These are phyloP conservation scores for Venustaconcha ellipsiformis DNA, from an alignment of 1,140 invertebrate species.

Conservation along the genomic window DNA sequence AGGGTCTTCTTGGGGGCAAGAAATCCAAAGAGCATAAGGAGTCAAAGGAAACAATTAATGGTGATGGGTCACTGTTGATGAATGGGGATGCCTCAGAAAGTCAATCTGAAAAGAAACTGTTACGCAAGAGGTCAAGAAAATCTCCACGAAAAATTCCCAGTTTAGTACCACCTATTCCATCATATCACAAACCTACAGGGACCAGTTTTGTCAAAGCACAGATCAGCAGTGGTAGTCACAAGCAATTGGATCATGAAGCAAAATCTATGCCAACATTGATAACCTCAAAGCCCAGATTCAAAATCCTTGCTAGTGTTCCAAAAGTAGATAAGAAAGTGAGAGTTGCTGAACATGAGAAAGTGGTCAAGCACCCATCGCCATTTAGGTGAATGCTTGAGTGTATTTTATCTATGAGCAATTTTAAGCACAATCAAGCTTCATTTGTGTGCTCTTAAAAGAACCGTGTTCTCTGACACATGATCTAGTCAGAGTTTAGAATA, in stretches of 20 bases:
- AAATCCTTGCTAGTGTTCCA: slow-evolving; percentile 1
- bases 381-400: slow-evolving; percentile 37
- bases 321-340: slow-evolving; percentile 14
- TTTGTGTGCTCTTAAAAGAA: too few species aligned
- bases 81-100: not conserved
- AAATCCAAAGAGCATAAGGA: slow-evolving; percentile 16
- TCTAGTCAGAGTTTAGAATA: too few species aligned
- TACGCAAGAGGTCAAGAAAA: slow-evolving; percentile 16
- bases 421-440: too few species aligned
- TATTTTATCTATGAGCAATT: not conserved
- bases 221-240: slow-evolving; percentile 10
- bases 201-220: slow-evolving; percentile 23
- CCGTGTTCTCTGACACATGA: too few species aligned
- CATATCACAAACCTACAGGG: slow-evolving; percentile 11
- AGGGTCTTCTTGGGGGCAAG: slow-evolving; percentile 30
- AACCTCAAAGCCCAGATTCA: not conserved
- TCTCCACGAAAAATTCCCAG: slow-evolving; percentile 19
- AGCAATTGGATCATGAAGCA: not conserved
- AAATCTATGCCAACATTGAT: slow-evolving; percentile 10
- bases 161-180: not conserved
- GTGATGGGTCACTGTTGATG: not conserved
- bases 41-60: not conserved
- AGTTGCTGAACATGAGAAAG: slow-evolving; percentile 32
- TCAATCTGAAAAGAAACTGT: slow-evolving; percentile 9
- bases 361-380: slow-evolving; percentile 44